A percentile compares a stretch with the other conserved stretches of the same genome.
phyloP scores from a whole-genome alignment of 2,888 invertebrate species.

The Idaea aversata region DNA sequence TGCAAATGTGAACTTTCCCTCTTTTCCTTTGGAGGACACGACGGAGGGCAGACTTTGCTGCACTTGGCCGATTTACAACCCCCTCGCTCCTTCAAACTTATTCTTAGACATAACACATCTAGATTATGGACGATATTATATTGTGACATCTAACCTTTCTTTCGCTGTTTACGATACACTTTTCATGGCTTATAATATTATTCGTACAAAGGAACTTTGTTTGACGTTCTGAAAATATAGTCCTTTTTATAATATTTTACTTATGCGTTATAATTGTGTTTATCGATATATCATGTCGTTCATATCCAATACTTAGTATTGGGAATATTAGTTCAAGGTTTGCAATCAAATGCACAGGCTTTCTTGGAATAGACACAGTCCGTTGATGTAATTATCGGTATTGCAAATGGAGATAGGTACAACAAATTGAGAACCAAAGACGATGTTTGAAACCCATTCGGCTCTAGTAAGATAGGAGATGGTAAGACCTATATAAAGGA shows the following conservation, averaged over 20 bases:
- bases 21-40: slow-evolving; percentile 40
- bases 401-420: slow-evolving; percentile 35
- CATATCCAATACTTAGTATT: too few species aligned
- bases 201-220: background rate
- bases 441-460: slow-evolving; percentile 51
- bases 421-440: slow-evolving; percentile 26
- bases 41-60: slow-evolving; percentile 39
- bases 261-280: background rate
- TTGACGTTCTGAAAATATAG: background rate
- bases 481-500: slow-evolving; percentile 56
- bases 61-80: slow-evolving; percentile 74
- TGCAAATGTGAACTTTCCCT: slow-evolving; percentile 76
- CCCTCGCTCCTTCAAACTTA: slow-evolving; percentile 51
- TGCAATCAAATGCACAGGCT: background rate
- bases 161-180: background rate
- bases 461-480: slow-evolving; percentile 51
- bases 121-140: slow-evolving; percentile 1
- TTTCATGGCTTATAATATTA: background rate
- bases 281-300: background rate
- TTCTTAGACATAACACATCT: slow-evolving; percentile 23
- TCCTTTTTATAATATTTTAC: background rate
- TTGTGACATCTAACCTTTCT: slow-evolving; percentile 2
- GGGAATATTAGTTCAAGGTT: background rate
- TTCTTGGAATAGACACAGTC: background rate
- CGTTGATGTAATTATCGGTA: slow-evolving; percentile 58